Evolutionary conservation across 2,888 invertebrate species (phyloP).

Genomic region (Salpingus planirostris): DNA sequence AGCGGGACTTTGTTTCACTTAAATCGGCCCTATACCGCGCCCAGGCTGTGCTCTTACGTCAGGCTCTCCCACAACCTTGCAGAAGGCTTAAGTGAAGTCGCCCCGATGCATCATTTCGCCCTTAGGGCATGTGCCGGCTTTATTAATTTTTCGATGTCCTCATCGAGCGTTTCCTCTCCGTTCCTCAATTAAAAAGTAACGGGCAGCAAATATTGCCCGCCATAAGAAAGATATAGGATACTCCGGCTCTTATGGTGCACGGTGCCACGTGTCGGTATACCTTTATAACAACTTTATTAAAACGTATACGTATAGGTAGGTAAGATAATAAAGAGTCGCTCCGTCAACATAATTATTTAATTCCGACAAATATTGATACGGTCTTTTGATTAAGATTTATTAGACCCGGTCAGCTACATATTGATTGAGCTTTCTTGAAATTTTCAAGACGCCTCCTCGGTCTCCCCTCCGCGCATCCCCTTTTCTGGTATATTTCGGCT

Average conservation of each 20-base stretch:
- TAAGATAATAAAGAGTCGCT: slow-evolving; percentile 20
- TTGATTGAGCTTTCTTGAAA: too few species aligned
- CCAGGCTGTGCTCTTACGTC: slow-evolving; percentile 9
- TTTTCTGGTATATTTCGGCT: too few species aligned
- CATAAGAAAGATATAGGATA: slow-evolving; percentile 6
- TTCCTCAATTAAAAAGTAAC: too few species aligned
- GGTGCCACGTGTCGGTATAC: too few species aligned
- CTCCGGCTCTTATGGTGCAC: too few species aligned
- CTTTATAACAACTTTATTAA: slow-evolving; percentile 16
- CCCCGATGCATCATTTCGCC: slow-evolving; percentile 5
- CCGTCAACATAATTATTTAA: slow-evolving; percentile 22
- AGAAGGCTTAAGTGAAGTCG: not conserved
- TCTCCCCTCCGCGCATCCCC: too few species aligned
- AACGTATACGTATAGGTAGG: too few species aligned
- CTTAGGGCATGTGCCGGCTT: too few species aligned
- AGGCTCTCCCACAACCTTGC: slow-evolving; percentile 3
- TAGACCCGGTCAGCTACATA: too few species aligned
- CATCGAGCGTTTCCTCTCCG: too few species aligned
- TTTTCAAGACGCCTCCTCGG: too few species aligned
- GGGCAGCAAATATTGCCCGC: slow-evolving; percentile 6
- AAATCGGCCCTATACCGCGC: slow-evolving; percentile 15
- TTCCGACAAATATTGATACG: slow-evolving; percentile 23
- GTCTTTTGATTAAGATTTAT: slow-evolving; percentile 15
- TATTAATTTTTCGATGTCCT: too few species aligned
- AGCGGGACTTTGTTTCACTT: slow-evolving; percentile 18